Percentiles rank a stretch among this genome's conserved stretches.
Evolutionary conservation across 2,113 vertebrate genomes (phyloP).

Genomic region (Centropus unirufus): DNA sequence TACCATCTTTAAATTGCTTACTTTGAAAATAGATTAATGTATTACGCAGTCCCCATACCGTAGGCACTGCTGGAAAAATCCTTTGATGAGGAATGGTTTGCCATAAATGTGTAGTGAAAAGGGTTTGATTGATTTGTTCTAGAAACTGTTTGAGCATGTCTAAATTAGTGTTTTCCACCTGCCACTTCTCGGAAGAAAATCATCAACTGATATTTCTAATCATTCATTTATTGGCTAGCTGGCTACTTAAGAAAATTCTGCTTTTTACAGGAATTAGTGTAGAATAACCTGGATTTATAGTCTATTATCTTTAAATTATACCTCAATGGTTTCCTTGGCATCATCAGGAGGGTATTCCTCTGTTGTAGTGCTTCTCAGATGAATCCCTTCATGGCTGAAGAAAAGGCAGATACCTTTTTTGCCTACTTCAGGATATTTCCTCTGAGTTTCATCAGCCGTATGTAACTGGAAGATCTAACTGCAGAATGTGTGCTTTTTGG

Average conservation of each 20-base stretch:
- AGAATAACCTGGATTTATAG: neutral
- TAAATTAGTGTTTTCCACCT: slow-evolving; percentile 23
- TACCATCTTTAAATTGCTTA: no score
- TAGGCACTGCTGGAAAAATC: neutral
- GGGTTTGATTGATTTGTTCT: neutral
- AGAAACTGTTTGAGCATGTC: neutral
- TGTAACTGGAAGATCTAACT: neutral
- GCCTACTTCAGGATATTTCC: neutral
- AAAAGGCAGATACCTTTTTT: neutral
- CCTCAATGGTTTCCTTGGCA: neutral
- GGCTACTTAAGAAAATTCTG: neutral
- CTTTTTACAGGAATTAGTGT: neutral
- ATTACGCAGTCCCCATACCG: no score
- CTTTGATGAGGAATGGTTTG: neutral
- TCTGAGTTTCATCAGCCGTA: neutral
- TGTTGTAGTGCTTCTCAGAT: neutral
- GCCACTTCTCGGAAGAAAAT: neutral
- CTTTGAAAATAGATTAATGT: no score
- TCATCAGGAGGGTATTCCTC: neutral
- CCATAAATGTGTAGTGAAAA: neutral
- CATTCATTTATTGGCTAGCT: neutral
- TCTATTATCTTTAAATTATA: neutral
- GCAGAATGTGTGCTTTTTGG: neutral
- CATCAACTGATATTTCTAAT: slow-evolving; percentile 9
- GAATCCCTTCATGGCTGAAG: neutral